Conservation (phyloP, 2,113 vertebrate genomes). For the Numida meleagris region DNA sequence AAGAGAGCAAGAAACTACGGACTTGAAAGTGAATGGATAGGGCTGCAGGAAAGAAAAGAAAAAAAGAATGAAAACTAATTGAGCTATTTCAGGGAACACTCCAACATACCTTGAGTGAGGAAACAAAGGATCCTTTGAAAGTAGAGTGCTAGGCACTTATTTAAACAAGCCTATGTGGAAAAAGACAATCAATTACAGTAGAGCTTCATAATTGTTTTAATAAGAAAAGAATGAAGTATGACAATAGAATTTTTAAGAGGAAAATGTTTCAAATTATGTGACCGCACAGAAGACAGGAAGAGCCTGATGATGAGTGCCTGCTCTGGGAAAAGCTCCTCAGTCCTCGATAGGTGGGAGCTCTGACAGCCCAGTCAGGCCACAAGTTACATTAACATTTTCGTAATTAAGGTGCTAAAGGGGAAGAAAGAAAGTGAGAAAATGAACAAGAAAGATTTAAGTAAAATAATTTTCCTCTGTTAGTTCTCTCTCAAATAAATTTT, state of each 20-base stretch:
- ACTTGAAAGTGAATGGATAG: neutral
- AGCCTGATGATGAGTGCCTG: neutral
- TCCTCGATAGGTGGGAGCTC: neutral
- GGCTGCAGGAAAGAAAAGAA: neutral
- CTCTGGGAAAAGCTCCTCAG: neutral
- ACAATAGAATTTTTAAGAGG: neutral
- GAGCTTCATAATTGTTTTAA: neutral
- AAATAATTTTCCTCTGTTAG: neutral
- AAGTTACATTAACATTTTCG: neutral
- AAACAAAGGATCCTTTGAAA: slow-evolving; percentile 14
- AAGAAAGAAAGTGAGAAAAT: neutral
- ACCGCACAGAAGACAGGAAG: neutral
- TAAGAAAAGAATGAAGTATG: neutral
- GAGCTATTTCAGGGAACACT: neutral
- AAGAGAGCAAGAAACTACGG: neutral
- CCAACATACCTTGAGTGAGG: neutral
- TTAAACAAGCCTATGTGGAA: neutral
- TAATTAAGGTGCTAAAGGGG: neutral
- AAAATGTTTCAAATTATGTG: neutral
- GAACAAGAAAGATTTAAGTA: neutral
- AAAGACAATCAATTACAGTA: neutral
- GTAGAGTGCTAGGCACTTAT: neutral
- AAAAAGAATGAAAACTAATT: neutral
- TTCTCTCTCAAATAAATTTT: neutral
- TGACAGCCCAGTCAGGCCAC: neutral